phyloP scores from a whole-genome alignment of 2,797 vertebrate species.

The Brachyalestes nurse region DNA sequence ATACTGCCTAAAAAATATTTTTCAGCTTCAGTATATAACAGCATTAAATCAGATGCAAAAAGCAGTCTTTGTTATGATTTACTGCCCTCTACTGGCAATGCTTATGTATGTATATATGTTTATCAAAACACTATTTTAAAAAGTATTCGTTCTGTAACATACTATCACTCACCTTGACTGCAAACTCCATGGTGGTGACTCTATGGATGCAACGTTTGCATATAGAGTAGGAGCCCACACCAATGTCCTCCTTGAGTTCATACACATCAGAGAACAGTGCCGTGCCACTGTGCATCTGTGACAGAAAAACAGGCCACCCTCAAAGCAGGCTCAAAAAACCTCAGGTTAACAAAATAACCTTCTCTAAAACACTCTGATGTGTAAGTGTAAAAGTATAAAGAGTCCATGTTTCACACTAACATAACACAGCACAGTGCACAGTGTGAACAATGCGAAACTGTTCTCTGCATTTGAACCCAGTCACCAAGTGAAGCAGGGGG shows the following conservation, averaged over 20 bases:
- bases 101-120: neutral
- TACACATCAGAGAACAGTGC: constrained; percentile 91
- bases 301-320: too few relatives aligned
- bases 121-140: neutral
- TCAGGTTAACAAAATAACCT: too few relatives aligned
- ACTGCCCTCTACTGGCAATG: constrained; percentile 72
- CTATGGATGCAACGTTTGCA: constrained; percentile 93
- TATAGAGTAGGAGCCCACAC: constrained; percentile 95
- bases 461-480: too few relatives aligned
- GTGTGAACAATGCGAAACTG: too few relatives aligned
- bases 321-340: too few relatives aligned
- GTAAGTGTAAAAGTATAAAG: too few relatives aligned
- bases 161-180: constrained; percentile 87
- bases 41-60: neutral
- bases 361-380: too few relatives aligned
- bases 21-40: neutral
- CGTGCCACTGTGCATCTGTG: constrained; percentile 86
- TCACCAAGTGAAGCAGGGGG: too few relatives aligned
- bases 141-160: neutral
- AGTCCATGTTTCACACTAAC: too few relatives aligned
- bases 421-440: too few relatives aligned
- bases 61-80: constrained; percentile 15
- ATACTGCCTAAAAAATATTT: neutral
- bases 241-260: constrained; percentile 96
- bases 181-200: constrained; percentile 91